Evolutionary conservation across 2,113 vertebrate genomes (phyloP).

Genomic region (Forbesichthys papilliferus): DNA sequence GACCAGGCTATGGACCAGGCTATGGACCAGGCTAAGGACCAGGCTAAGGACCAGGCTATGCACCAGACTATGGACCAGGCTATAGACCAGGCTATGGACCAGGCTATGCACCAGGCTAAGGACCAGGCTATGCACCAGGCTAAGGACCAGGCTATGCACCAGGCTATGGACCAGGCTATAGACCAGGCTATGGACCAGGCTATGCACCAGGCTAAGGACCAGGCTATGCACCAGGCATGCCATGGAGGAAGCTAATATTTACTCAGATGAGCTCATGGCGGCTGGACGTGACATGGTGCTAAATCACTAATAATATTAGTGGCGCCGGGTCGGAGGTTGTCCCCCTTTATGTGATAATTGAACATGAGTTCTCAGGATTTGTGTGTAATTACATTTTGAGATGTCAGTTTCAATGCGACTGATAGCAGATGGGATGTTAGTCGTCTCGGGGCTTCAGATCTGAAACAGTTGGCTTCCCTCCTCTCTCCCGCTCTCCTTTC

Average conservation of each 20-base stretch:
- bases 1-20: no score
- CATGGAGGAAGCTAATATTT: constrained; percentile 32
- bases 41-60: no score
- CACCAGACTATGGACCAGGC: no score
- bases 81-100: no score
- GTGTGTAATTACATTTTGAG: constrained; percentile 31
- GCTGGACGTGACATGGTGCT: not conserved
- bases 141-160: no score
- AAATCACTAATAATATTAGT: not conserved
- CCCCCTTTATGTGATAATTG: constrained; percentile 2
- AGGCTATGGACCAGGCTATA: not conserved
- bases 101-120: no score
- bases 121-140: no score
- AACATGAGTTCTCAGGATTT: constrained; percentile 44
- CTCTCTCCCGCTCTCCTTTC: not conserved
- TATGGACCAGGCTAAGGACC: no score
- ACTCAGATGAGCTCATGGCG: constrained; percentile 14
- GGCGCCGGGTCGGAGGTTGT: constrained; percentile 9
- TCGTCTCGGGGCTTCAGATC: constrained; percentile 21
- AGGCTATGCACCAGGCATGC: no score
- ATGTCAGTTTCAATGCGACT: constrained; percentile 18
- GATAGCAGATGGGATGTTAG: no score
- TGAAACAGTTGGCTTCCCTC: constrained; percentile 27
- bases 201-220: no score
- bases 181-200: not conserved